Evolutionary conservation across 37 sponge, comb jelly and placozoan genomes (phyloP), one percentile per base, ranked within the genome.

Genomic region (Crambe crambe): DNA sequence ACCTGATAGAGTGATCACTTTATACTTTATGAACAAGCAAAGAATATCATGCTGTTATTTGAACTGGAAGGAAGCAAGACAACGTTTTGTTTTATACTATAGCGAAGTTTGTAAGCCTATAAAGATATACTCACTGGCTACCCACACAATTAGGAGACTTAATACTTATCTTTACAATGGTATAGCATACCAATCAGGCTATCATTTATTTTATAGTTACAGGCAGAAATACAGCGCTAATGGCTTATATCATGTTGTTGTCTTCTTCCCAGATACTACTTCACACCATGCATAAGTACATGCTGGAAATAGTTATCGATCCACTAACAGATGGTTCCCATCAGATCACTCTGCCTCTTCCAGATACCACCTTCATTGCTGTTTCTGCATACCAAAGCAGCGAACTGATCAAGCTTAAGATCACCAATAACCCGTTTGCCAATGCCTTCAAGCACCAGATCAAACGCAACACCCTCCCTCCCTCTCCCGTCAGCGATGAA

Each of bases 381-480:
- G 87, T 86, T 63, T 87, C 92, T 9, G 74, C 92, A 42, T 92
- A 92, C 74, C 92, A 92, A 35, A 92, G 64, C 44, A 70, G 26
- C 8, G 40, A 80, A 76, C 72, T 92, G 18, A 87, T 87, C 23
- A 40, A 87, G 62, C 68, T 92, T 58, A 92, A 92, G 77, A 86
- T 80, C 10, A 42, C 67, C n/a, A 92, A 40, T 86, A 81, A 60
- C 74, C 80, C 64, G 57, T 65, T 0, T 66, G 79, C 37, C 17
- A 61, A 75, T 23, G 88, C 77, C 32, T 75, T 84, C 43, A 39
- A 44, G 35, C 54, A 83, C 57, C 51, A 41, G 23, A 56, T 44
- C 21, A 42, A 58, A 29, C 26, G 29, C 22, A 23, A 39, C 71
- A 38, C 37, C 71, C 56, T 18, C 56, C 18, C 56, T 54, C 56